A percentile compares a stretch with the other conserved stretches of the same genome.
phyloP scores from a whole-genome alignment of 2,797 vertebrate genomes.

The Characodon lateralis region DNA sequence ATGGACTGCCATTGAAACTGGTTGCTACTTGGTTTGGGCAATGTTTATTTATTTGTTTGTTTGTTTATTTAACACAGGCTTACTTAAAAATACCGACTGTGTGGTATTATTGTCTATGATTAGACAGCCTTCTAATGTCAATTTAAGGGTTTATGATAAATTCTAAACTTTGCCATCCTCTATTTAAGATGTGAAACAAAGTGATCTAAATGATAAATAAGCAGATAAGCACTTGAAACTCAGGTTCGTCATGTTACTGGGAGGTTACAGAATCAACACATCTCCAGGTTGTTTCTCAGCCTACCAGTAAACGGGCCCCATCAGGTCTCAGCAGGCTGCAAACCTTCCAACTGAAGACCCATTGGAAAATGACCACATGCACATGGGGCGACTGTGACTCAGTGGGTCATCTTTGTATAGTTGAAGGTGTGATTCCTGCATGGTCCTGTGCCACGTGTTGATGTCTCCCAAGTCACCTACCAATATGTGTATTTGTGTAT shows the following conservation, averaged over 20 bases:
- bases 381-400: not conserved
- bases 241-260: not conserved
- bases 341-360: not conserved
- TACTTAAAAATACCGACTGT: not conserved
- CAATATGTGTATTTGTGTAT: not conserved
- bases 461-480: not conserved
- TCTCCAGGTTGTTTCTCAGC: not conserved
- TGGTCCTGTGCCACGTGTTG: not conserved
- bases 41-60: too few species aligned
- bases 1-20: not conserved
- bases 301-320: not conserved
- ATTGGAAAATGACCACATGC: not conserved
- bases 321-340: not conserved
- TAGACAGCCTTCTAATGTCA: not conserved
- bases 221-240: not conserved
- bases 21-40: not conserved
- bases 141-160: not conserved
- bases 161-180: too few species aligned
- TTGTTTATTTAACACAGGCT: not conserved
- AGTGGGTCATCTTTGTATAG: not conserved
- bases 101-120: not conserved
- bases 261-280: not conserved
- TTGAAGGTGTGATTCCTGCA: not conserved
- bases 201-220: not conserved
- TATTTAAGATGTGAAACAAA: not conserved